Evolutionary conservation across 2,888 invertebrate genomes (phyloP).

Genomic region (Therioaphis trifolii): DNA sequence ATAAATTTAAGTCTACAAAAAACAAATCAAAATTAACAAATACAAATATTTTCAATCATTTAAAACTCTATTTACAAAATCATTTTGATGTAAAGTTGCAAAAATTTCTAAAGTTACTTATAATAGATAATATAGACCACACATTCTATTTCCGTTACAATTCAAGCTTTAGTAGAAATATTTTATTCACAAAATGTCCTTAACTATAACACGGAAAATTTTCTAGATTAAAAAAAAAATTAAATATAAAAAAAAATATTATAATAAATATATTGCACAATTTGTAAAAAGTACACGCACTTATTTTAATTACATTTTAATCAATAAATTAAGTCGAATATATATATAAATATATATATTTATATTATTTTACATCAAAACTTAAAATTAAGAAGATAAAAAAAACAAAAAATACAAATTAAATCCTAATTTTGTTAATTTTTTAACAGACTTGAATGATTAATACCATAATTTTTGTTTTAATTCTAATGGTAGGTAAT

Average conservation of each 20-base stretch:
- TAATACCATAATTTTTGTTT: conserved; percentile 52
- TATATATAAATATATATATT: conserved; percentile 7
- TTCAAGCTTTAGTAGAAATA: conserved; percentile 44
- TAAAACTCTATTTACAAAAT: conserved; percentile 52
- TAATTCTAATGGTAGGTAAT: conserved; percentile 59
- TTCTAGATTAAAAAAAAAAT: conserved; percentile 43
- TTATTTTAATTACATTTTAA: conserved; percentile 51
- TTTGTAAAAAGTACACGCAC: conserved; percentile 59
- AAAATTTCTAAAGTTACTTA: conserved; percentile 10
- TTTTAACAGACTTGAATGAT: conserved; percentile 52
- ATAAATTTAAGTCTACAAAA: conserved; percentile 33
- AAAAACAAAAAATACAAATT: conserved; percentile 50
- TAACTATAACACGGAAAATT: conserved; percentile 55
- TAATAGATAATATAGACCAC: conserved; percentile 11
- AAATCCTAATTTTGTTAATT: conserved; percentile 51
- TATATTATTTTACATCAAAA: conserved; percentile 25
- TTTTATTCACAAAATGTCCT: conserved; percentile 48
- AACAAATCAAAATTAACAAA: conserved; percentile 55
- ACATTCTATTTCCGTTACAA: conserved; percentile 33
- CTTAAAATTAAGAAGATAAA: conserved; percentile 33
- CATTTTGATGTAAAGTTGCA: conserved; percentile 54
- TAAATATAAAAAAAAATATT: conserved; percentile 38
- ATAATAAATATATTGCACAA: conserved; percentile 62
- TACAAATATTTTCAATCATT: conserved; percentile 31
- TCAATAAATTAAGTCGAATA: conserved; percentile 43